Evolutionary conservation across 2,888 invertebrate genomes (phyloP), one percentile per base, ranked within the genome.

Genomic region (Mesorhabditis sp.): DNA sequence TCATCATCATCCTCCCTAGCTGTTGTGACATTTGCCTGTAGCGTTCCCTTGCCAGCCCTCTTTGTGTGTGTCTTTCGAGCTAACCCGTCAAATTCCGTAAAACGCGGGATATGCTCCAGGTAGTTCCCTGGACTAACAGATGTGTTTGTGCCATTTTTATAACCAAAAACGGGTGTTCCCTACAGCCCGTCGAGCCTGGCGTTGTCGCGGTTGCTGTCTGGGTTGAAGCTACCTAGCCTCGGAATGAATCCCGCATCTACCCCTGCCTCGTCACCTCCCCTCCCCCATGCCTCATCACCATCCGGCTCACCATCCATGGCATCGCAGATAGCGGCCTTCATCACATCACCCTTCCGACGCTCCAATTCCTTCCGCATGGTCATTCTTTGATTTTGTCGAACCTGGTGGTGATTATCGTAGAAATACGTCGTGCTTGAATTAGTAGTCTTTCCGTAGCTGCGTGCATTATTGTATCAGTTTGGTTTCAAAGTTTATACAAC

Each of bases 341-440:
- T 50, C 58, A 50, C 69, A 45, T 74, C 77, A 45, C 77, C 77
- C 13, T 78, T 79, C 72, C 69, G 72, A 65, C 45, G 79, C 62
- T 75, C 74, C 15, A 69, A 72, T 62, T 76, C 76, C 7, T 79
- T 79, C 70, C 70, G 76, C 77, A 79, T 79, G 79, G 79, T 79
- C 72, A 66, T 67, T 15, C 41, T 63, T 63, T 63, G 10, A 10
- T 10, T 50, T 50, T 13, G 58, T 50, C 10, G 7, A n/a, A 50
- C 58, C 58, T 50, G 7, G 58, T 10, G 7, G 58, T 50, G 58
- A 28, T 2, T 28, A 28, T 28, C 28, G 28, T 28, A 28, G 28
- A 28, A 28, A 28, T 28, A 28, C 28, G 28, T 28, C 28, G 28
- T 28, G 28, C 28, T 28, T 28, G 28, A 28, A 28, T 28, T 28